phyloP scores from a whole-genome alignment of 2,797 vertebrate species.

The Cirrhinus molitorella region DNA sequence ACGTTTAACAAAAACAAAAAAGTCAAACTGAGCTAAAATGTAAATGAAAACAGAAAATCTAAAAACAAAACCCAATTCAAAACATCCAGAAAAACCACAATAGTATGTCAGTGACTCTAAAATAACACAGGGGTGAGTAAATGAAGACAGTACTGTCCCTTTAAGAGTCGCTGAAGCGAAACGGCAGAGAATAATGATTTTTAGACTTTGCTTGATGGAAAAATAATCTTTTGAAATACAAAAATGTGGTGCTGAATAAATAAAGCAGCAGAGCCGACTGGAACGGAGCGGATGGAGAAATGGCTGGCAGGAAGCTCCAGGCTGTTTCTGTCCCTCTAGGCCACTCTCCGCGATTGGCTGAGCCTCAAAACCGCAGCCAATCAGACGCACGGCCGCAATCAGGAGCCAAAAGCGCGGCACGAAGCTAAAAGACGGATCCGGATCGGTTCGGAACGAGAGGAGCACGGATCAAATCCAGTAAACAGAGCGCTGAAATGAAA shows the following conservation, averaged over 20 bases:
- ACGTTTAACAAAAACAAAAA: no score
- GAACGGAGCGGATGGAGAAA: constrained; percentile 54
- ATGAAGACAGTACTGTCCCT: not conserved
- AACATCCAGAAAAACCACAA: no score
- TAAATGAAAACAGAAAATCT: no score
- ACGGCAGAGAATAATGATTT: constrained; percentile 36
- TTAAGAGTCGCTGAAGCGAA: constrained; percentile 29
- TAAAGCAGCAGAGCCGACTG: constrained; percentile 58
- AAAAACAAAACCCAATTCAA: no score
- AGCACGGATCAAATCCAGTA: constrained; percentile 41
- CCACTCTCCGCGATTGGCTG: constrained; percentile 57
- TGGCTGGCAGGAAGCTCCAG: constrained; percentile 62
- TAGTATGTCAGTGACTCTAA: not conserved
- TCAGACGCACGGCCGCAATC: constrained; percentile 49
- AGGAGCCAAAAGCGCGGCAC: constrained; percentile 18
- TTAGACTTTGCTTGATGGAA: constrained; percentile 42
- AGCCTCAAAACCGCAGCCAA: constrained; percentile 42
- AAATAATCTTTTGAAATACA: constrained; percentile 49
- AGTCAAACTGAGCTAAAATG: no score
- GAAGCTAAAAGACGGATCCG: constrained; percentile 26
- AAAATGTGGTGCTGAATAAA: constrained; percentile 58
- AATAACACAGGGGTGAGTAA: not conserved
- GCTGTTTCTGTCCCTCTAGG: constrained; percentile 63
- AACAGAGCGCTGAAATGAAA: constrained; percentile 45
- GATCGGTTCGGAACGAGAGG: not conserved